Base-by-base conservation (phyloP, 1,140 invertebrate species). In the Penaeus chinensis region DNA sequence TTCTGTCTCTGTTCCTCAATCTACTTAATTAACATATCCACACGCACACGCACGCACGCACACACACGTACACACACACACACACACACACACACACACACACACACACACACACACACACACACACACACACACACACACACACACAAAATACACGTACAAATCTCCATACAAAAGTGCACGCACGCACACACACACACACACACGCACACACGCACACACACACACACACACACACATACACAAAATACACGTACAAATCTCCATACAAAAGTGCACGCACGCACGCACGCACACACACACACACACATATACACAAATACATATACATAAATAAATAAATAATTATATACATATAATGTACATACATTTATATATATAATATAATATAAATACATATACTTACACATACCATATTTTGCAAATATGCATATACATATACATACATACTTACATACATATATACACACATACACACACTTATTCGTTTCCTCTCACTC, bases 251-350 rank as follows among this genome's bases (percentile, higher is more conserved):
- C 27, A 37, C 13, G 13, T 37, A 32, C n/a, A 37, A 32, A 74
- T 32, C 32, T 74, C 5, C n/a, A 74, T 74, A 74, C 32, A 74
- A 32, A 74, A 7, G 27, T 74, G 32, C 32, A 74, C n/a, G n/a
- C 5, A 71, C n/a, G n/a, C n/a, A 71, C n/a, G 24, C n/a, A 71
- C n/a, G n/a, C 32, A 74, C 10, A 74, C 27, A 24, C n/a, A 27
- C 27, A 71, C 22, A 74, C 27, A 74, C n/a, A 74, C 32, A 74
- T 32, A 74, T 74, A 74, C n/a, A 74, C n/a, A 74, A 32, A 74
- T 74, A 1, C 27, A 24, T 71, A 24, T 74, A 74, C 27, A 74
- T 32, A 74, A 8, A 74, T 24, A 13, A 2, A 11, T 32, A 74
- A 3, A 74, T 32, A 74, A 22, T 32, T 74, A 74, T 32, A 74